Base-by-base conservation (phyloP, 1,140 invertebrate species). In the Augochlora pura region DNA sequence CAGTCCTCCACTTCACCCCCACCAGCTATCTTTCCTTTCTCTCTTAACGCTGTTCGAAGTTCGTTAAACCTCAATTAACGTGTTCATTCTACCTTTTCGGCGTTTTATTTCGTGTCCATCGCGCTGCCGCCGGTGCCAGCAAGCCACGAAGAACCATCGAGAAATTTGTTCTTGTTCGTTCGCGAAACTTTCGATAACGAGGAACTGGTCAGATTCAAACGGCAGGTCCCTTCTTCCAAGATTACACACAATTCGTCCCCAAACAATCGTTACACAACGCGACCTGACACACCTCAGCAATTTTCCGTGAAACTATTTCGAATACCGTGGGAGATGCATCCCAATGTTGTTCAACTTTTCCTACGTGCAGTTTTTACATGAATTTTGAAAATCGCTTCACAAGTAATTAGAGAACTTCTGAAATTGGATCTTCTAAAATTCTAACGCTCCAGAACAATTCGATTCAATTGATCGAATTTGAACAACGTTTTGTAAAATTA, bases 61-160 rank as follows among this genome's bases (percentile, higher is more conserved):
- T 75, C 52, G 42, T 76, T 52, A 70, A 70, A 60, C 39, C 25
- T 65, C 63, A 65, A 23, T 76, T 42, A 71, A 63, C 32, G 54
- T 18, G n/a, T 73, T 63, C 65, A 9, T 70, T 84, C 68, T 87
- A 87, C 86, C 86, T 87, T 78, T 79, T 87, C 54, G 75, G 57
- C n/a, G 67, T 64, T 84, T 84, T 87, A 82, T 72, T 86, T 67
- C 85, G 83, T 32, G 75, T 84, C 85, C 85, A 86, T 73, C 86
- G 82, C 54, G 85, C 82, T 59, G 86, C 82, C 78, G 86, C 79
- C 60, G 86, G 86, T 67, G 79, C 82, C 60, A 87, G 66, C 42
- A 87, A 77, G 25, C 86, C 86, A 75, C 82, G 85, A 77, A 87
- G 86, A 82, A 87, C 86, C 86, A 87, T 87, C 32, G 81, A 68